These are phyloP conservation scores for Nyctibius grandis DNA, from an alignment of 2,797 vertebrate species.

Conservation along the genomic window DNA sequence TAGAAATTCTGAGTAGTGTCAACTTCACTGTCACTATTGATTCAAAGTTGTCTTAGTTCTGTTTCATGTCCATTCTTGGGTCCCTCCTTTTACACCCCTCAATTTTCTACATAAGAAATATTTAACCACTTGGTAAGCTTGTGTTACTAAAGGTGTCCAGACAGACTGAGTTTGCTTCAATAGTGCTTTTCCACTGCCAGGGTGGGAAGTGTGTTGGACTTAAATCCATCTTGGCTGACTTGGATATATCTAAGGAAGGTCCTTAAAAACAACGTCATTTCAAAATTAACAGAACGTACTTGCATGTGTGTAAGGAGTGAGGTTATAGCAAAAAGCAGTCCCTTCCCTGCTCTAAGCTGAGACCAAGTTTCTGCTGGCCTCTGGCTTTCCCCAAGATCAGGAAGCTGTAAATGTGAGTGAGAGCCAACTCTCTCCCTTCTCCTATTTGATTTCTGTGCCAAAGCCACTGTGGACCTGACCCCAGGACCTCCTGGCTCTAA, in stretches of 20 bases:
- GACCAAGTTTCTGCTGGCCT: neutral
- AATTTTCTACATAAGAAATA: neutral
- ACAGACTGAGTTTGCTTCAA: neutral
- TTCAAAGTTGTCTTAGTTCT: neutral
- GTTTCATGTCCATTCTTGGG: neutral
- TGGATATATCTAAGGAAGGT: neutral
- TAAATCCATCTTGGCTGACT: neutral
- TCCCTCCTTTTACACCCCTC: neutral
- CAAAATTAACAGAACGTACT: neutral
- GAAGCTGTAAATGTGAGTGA: neutral
- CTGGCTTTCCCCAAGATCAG: neutral
- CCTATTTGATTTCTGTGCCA: conserved; percentile 5
- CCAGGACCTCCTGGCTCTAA: conserved; percentile 17
- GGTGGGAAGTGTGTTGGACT: neutral
- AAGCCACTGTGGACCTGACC: conserved; percentile 11
- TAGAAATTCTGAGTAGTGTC: neutral
- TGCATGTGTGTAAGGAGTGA: neutral
- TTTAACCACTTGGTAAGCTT: neutral
- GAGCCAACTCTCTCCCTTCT: neutral
- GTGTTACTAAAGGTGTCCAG: neutral
- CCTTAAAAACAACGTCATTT: neutral
- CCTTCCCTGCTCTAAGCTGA: neutral
- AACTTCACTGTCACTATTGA: neutral
- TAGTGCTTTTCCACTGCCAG: neutral
- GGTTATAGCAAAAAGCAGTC: neutral